Evolutionary conservation across 2,113 vertebrate species (phyloP), one percentile per base, ranked within the genome.

Genomic region (Poicephalus gulielmi): DNA sequence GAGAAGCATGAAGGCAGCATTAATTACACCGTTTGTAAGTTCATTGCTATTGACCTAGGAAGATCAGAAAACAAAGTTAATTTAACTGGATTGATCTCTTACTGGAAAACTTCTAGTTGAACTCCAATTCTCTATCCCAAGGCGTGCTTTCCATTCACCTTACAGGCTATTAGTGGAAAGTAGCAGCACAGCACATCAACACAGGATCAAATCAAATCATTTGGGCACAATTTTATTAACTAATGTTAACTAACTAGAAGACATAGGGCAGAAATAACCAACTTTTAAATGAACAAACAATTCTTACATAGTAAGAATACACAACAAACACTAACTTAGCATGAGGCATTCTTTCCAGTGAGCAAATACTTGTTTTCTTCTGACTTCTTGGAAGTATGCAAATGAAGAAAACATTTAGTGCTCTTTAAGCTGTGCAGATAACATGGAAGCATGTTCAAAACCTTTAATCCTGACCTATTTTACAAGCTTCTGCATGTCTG

Each of bases 1-100:
- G 92, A 99, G 99, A 43, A 99, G 99, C 99, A 99, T 99, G 98
- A 99, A 99, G 96, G 99, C 99, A 97, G 99, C 99, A 96, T 99
- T 99, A 98, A 99, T 99, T 96, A 99, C 99, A 91, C 99, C 99
- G 96, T 99, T 99, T 97, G 99, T 99, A 95, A 99, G 99, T 97
- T 99, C 99, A 83, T 99, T 99, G 98, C 99, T 99, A 98, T 99
- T 99, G 97, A 99, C 99, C 99, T 99, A 93, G 84, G 37, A 66
- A 95, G 39, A 96, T 73, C 33, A 90, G n/a, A 59, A 80, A 96
- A 85, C 95, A 69, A 76, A 43, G 82, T 95, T 81, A 96, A 55
- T 28, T 93, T 57, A 87, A 90, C 35, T 43, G 49, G 75, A 83
- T 50, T 64, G 39, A 82, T 78, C 50, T 33, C 44, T 64, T 37